These are phyloP conservation scores for Oscheius sp. DNA, from an alignment of 2,888 invertebrate genomes.

Conservation along the genomic window DNA sequence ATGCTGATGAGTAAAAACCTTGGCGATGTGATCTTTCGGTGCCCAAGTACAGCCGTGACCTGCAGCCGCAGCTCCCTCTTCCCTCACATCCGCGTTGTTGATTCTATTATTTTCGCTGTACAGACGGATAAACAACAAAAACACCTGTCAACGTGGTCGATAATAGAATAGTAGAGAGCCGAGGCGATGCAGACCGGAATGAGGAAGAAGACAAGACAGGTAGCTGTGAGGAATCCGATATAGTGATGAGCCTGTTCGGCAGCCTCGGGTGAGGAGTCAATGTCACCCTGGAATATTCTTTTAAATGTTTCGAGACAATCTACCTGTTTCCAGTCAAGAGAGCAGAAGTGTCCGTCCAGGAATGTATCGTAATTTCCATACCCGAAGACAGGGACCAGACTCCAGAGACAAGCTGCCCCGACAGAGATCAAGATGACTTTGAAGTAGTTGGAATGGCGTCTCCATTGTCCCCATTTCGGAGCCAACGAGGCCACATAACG, in stretches of 20 bases:
- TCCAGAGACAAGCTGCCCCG: constrained; percentile 47
- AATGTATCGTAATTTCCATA: constrained; percentile 60
- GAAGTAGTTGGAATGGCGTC: constrained; percentile 54
- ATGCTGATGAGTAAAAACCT: constrained; percentile 33
- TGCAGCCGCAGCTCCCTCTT: constrained; percentile 39
- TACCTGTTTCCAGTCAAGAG: constrained; percentile 61
- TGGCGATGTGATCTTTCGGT: constrained; percentile 55
- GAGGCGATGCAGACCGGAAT: constrained; percentile 63
- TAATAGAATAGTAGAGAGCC: constrained; percentile 59
- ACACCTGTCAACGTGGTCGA: constrained; percentile 59
- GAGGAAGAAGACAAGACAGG: constrained; percentile 63
- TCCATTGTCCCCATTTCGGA: constrained; percentile 63
- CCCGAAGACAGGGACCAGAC: constrained; percentile 51
- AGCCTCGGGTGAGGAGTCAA: constrained; percentile 38
- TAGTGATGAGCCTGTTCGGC: constrained; percentile 50
- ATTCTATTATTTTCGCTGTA: constrained; percentile 25
- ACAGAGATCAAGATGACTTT: constrained; percentile 48
- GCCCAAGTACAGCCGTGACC: constrained; percentile 52
- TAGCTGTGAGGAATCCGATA: constrained; percentile 61
- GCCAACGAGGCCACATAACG: constrained; percentile 60
- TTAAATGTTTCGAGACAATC: no score
- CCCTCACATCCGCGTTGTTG: constrained; percentile 47
- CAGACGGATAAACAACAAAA: neutral
- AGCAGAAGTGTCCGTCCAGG: constrained; percentile 56
- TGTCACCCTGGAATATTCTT: constrained; percentile 40